Percentiles rank a stretch among this genome's conserved stretches.
Conservation (phyloP, 2,113 vertebrate species). For the Cariama cristata region DNA sequence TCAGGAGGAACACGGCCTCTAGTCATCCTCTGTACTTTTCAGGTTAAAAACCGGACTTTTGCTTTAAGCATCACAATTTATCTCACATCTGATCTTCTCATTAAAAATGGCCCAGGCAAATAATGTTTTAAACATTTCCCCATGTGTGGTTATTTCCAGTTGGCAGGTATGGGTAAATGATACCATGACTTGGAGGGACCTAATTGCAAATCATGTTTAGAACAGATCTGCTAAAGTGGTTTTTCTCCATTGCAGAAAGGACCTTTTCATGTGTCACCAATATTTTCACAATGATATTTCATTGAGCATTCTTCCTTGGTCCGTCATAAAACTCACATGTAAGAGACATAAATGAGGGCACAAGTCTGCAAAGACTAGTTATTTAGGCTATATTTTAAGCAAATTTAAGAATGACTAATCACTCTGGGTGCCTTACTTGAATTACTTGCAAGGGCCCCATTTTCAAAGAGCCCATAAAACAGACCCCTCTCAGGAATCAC, state of each 20-base stretch:
- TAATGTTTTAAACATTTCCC: not conserved
- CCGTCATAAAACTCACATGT: not conserved
- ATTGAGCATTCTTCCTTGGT: not conserved
- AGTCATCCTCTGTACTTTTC: not conserved
- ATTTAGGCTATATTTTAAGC: slow-evolving; percentile 23
- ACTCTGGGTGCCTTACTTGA: not conserved
- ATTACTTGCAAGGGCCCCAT: slow-evolving; percentile 7
- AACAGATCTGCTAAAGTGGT: not conserved
- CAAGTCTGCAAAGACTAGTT: slow-evolving; percentile 15
- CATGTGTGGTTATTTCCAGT: not conserved
- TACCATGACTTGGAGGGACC: not conserved
- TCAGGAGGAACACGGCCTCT: not conserved
- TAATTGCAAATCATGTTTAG: slow-evolving; percentile 14
- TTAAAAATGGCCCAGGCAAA: not conserved
- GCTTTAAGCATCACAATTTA: not conserved
- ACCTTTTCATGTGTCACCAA: not conserved
- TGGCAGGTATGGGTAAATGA: not conserved
- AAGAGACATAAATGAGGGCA: not conserved
- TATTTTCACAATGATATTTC: not conserved
- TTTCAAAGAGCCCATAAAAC: slow-evolving; percentile 25
- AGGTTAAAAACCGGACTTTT: not conserved
- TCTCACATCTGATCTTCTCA: not conserved
- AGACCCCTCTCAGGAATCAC: slow-evolving; percentile 49
- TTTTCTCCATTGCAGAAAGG: not conserved
- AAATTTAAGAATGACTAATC: slow-evolving; percentile 33